Base-by-base conservation (phyloP, 2,888 invertebrate species). In the Digitonthophagus gazella region DNA sequence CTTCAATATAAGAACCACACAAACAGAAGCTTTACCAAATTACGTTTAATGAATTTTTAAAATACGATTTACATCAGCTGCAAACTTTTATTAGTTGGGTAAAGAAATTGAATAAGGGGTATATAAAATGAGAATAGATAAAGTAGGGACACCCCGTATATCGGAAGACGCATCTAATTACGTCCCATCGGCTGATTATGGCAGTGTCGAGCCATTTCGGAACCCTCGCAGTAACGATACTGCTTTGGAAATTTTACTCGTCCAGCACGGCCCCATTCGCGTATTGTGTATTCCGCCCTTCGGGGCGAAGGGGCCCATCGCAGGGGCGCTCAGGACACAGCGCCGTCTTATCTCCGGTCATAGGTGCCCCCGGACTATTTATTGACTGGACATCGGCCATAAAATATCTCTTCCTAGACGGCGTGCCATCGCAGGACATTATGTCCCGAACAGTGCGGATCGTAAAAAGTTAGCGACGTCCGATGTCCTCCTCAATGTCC, bases 311-410 rank as follows among this genome's bases (percentile, higher is more conserved):
- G 65, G 77, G 75, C 18, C 28, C 11, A 19, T 20, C 75, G 73
- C 74, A 78, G 76, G 76, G 73, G 75, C 76, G n/a, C n/a, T n/a
- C n/a, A n/a, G n/a, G n/a, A n/a, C 71, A 73, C 71, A 74, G 76
- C 74, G 74, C 75, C 75, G 77, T 73, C 76, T 77, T 78, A 74
- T 74, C 73, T 73, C 70, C 71, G 70, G 72, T 74, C 71, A 74
- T 74, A 74, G 75, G 75, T 75, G 77, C 77, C 77, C 77, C 76
- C 77, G 77, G 28, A 79, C 81, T 82, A 83, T 83, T 83, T 83
- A 83, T 82, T 82, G 82, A 83, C 83, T 83, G 82, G 83, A 82
- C 83, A 83, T 82, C 80, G 82, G 76, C 81, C 80, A 82, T 83
- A 83, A 82, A 82, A 83, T 82, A 83, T 83, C 82, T 83, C 81